Base-by-base conservation (phyloP, 37 sponge, comb jelly and placozoan species). In the Geodia barretti region DNA sequence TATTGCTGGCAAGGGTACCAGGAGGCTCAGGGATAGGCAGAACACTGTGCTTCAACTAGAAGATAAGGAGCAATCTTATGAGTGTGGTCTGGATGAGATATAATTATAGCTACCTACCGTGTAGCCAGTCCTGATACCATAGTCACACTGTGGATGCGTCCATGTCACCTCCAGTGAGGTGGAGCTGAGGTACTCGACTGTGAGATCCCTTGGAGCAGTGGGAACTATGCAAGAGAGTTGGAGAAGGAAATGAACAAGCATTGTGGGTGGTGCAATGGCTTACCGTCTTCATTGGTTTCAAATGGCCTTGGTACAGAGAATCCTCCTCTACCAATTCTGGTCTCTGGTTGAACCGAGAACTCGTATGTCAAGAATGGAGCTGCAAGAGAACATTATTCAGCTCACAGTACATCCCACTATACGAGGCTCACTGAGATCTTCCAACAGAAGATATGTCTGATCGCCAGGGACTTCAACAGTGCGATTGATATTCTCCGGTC, bases 311-410 rank as follows among this genome's bases (percentile, higher is more conserved):
- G 17, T 23, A 3, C 4, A 34, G 86, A 86, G 58, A 78, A 78
- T 5, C n/a, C 38, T 4, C 86, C 86, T 20, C 17, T 23, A 20
- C 86, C 86, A 63, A 73, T 37, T 37, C 20, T 32, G 41, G 86
- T 78, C 1, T 20, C 30, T 31, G 79, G 79, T 41, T 37, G 41
- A 24, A 86, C 86, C 62, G 32, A 33, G 59, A 64, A 86, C 38
- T 64, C 39, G 34, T 86, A 86, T 21, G 62, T 32, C 70, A 62
- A 70, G 54, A 70, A 73, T 20, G 86, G 86, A 71, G 86, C 86
- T 86, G 41, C 3, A 79, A 23, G 23, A 64, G 54, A 47, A 7
- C 7, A n/a, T n/a, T n/a, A n/a, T n/a, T n/a, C n/a, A n/a, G n/a
- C n/a, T n/a, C n/a, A n/a, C n/a, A n/a, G n/a, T n/a, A n/a, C n/a